phyloP scores from a whole-genome alignment of 1,140 invertebrate genomes.

The Drosophila paulistorum region DNA sequence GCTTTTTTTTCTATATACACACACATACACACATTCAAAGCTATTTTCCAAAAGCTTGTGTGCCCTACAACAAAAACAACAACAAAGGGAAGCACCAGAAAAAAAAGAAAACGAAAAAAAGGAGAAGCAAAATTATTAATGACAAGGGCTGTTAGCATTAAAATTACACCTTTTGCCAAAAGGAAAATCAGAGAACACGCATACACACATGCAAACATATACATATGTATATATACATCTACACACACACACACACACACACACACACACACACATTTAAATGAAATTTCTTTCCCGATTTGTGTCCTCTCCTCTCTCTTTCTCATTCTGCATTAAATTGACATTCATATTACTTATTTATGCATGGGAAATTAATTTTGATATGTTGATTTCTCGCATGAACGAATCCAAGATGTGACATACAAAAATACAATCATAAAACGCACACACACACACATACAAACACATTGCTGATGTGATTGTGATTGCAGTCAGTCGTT shows the following conservation, averaged over 20 bases:
- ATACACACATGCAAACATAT: slow-evolving; percentile 3
- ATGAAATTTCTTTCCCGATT: background rate
- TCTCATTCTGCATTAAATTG: slow-evolving; percentile 69
- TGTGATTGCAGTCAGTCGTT: background rate
- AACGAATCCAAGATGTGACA: slow-evolving; percentile 58
- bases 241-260: slow-evolving; percentile 6
- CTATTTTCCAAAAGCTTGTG: slow-evolving; percentile 2
- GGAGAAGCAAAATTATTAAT: slow-evolving; percentile 67
- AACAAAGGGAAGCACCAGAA: background rate
- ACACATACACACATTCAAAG: background rate
- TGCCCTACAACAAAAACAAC: slow-evolving; percentile 25
- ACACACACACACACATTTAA: slow-evolving; percentile 12
- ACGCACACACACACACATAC: slow-evolving; percentile 11
- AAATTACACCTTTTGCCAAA: slow-evolving; percentile 62
- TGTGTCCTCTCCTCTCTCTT: slow-evolving; percentile 1
- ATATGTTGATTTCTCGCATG: slow-evolving; percentile 79
- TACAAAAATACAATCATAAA: slow-evolving; percentile 19
- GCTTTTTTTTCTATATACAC: slow-evolving; percentile 46
- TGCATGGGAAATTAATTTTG: slow-evolving; percentile 80
- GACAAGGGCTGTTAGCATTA: slow-evolving; percentile 65
- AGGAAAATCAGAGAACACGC: slow-evolving; percentile 24
- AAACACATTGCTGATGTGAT: slow-evolving; percentile 6
- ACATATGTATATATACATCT: too few species aligned
- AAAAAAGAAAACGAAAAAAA: slow-evolving; percentile 19
- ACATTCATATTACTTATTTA: slow-evolving; percentile 81